A percentile compares a stretch with the other conserved stretches of the same genome.
phyloP scores from a whole-genome alignment of 2,113 vertebrate genomes.

The Crypturellus undulatus region DNA sequence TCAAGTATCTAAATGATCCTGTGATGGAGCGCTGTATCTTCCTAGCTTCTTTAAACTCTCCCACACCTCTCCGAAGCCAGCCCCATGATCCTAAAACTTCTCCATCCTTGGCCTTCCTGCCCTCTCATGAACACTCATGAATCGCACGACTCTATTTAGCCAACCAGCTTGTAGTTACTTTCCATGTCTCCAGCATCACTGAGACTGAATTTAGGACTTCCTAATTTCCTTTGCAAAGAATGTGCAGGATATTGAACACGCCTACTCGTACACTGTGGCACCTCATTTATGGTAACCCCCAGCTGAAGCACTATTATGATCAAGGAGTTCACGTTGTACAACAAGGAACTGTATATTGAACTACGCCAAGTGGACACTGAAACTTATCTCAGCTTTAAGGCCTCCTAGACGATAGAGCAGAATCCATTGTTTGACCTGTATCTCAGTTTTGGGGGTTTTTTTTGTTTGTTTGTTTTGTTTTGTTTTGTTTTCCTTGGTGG shows the following conservation, averaged over 20 bases:
- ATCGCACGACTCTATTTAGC: not conserved
- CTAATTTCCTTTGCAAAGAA: not conserved
- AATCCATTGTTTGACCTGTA: not conserved
- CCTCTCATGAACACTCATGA: not conserved
- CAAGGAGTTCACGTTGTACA: not conserved
- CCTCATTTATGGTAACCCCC: not conserved
- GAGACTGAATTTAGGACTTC: not conserved
- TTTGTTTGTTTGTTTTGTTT: too few relatives aligned
- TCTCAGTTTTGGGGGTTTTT: not conserved
- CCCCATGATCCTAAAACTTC: not conserved
- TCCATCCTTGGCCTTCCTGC: not conserved
- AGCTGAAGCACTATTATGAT: not conserved
- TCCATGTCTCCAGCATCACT: not conserved
- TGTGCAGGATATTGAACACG: not conserved
- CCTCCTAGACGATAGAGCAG: not conserved
- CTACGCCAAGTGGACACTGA: not conserved
- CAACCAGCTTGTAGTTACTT: not conserved
- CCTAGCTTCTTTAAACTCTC: not conserved
- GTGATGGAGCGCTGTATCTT: not conserved
- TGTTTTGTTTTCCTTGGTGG: too few relatives aligned
- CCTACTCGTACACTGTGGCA: not conserved
- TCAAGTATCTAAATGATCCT: not conserved
- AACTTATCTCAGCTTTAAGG: not conserved
- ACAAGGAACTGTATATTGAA: not conserved
- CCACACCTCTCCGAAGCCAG: not conserved